Conservation (phyloP, 2,113 vertebrate species). For the cattle (Bos taurus) region ARS-UCD2.0 NC_037357.1:115273501-115274000, state of each 20-base stretch:
- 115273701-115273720: not conserved
- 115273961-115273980: not conserved
- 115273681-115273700: not conserved
- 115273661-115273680: not conserved
- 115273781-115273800: not conserved
- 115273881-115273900: not conserved
- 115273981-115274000: not conserved
- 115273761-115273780: not conserved
- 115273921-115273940: not conserved
- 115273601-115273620: not conserved
- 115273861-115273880: not conserved
- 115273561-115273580: not conserved
- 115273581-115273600: not conserved
- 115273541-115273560: not conserved
- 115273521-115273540: not conserved
- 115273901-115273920: not conserved
- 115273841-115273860: not conserved
- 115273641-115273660: not conserved
- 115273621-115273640: not conserved
- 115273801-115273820: not conserved
- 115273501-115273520: not conserved
- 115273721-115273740: not conserved
- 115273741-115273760: not conserved
- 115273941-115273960: not conserved
- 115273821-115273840: not conserved